Conservation (phyloP, 1,140 invertebrate genomes). For the Pinna nobilis region DNA sequence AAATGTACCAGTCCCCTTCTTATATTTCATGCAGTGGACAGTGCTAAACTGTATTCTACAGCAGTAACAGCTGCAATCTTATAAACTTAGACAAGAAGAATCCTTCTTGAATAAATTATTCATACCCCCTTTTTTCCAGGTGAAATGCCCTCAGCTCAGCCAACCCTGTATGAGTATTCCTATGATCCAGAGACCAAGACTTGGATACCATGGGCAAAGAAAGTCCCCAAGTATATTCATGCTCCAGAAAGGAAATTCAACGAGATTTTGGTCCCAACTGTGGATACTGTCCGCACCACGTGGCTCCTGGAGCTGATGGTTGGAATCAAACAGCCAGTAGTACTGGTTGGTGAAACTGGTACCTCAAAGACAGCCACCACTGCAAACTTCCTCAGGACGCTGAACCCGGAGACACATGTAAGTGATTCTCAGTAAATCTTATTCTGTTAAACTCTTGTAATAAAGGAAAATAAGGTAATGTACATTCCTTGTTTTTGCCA, state of each 20-base stretch:
- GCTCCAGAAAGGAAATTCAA: constrained; percentile 82
- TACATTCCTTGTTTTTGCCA: too few relatives aligned
- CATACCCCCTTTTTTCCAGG: constrained; percentile 72
- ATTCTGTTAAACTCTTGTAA: too few relatives aligned
- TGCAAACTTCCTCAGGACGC: constrained; percentile 84
- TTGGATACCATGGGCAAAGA: constrained; percentile 91
- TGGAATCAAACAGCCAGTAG: constrained; percentile 83
- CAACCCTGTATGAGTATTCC: constrained; percentile 87
- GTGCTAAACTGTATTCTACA: too few relatives aligned
- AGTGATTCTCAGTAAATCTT: too few relatives aligned
- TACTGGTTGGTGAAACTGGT: constrained; percentile 91
- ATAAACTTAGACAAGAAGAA: too few relatives aligned
- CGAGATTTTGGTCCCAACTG: constrained; percentile 91
- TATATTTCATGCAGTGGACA: too few relatives aligned
- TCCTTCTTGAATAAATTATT: neutral
- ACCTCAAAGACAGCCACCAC: constrained; percentile 94
- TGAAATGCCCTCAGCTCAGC: constrained; percentile 81
- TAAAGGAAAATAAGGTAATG: too few relatives aligned
- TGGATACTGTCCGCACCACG: constrained; percentile 87
- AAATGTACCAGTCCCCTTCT: too few relatives aligned
- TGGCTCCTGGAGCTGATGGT: constrained; percentile 89
- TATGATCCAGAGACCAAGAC: constrained; percentile 80
- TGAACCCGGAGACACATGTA: constrained; percentile 82
- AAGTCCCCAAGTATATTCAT: constrained; percentile 86
- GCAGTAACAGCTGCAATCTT: too few relatives aligned